Evolutionary conservation across 2,888 invertebrate species (phyloP).

Genomic region (Barypeithes pellucidus): DNA sequence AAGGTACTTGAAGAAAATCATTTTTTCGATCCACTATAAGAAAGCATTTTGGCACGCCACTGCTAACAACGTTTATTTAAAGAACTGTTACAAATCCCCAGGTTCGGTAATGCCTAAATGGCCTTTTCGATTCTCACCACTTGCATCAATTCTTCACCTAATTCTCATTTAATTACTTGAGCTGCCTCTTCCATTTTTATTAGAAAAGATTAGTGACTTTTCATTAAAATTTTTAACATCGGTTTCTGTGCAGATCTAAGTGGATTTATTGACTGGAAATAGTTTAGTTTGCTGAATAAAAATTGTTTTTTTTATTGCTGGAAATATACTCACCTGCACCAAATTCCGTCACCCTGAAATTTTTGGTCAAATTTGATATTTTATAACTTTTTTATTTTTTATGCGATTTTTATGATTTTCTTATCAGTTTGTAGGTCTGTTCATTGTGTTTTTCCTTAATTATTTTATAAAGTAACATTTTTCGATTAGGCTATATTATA

Average conservation of each 20-base stretch:
- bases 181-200: slow-evolving; percentile 43
- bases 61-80: slow-evolving; percentile 48
- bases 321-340: too few relatives aligned
- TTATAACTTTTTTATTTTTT: too few relatives aligned
- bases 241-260: neutral
- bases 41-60: slow-evolving; percentile 27
- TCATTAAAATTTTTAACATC: slow-evolving; percentile 24
- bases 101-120: slow-evolving; percentile 47
- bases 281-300: neutral
- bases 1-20: too few relatives aligned
- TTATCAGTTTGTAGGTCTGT: too few relatives aligned
- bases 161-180: slow-evolving; percentile 50
- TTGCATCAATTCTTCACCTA: slow-evolving; percentile 42
- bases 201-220: slow-evolving; percentile 37
- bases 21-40: too few relatives aligned
- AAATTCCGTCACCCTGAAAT: too few relatives aligned
- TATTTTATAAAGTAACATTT: too few relatives aligned
- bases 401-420: too few relatives aligned
- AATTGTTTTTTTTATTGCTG: too few relatives aligned
- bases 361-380: too few relatives aligned
- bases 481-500: too few relatives aligned
- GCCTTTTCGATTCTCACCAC: slow-evolving; percentile 50
- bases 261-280: neutral
- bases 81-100: slow-evolving; percentile 46
- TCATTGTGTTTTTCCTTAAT: too few relatives aligned